Percentiles rank a stretch among this genome's conserved stretches.
These are phyloP conservation scores for Metaphire vulgaris DNA, from an alignment of 1,140 invertebrate genomes.

Conservation along the genomic window DNA sequence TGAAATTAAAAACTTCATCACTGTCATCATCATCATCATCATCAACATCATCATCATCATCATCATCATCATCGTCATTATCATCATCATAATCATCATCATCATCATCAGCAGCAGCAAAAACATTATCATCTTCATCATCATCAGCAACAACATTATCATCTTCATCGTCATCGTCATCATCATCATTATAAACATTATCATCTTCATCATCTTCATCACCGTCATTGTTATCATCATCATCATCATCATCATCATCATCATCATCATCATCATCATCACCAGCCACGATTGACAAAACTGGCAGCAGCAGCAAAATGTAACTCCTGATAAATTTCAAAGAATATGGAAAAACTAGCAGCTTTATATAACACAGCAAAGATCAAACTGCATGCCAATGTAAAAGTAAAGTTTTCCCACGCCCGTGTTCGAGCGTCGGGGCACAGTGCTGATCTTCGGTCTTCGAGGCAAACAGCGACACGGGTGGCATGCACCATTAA, in stretches of 20 bases:
- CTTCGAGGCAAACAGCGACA: no score
- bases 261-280: slow-evolving; percentile 2
- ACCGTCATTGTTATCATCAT: neutral
- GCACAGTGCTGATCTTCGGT: no score
- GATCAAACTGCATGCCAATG: no score
- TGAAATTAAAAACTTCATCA: slow-evolving; percentile 23
- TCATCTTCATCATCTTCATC: neutral
- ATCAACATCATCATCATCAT: neutral
- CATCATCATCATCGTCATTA: neutral
- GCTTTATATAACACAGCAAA: no score
- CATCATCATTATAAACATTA: neutral
- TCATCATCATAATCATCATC: neutral
- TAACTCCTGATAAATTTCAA: neutral
- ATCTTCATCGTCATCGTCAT: neutral
- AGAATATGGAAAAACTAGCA: neutral
- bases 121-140: neutral
- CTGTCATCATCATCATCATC: neutral
- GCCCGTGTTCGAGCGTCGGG: no score
- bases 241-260: slow-evolving; percentile 2
- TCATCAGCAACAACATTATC: neutral
- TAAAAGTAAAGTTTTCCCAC: no score
- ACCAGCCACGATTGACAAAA: no score
- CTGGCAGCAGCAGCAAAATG: slow-evolving; percentile 2
- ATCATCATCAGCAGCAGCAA: no score
- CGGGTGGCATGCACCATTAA: no score